These are phyloP conservation scores for Meles meles DNA, from an alignment of 2,113 vertebrate species.

Conservation along the genomic window DNA sequence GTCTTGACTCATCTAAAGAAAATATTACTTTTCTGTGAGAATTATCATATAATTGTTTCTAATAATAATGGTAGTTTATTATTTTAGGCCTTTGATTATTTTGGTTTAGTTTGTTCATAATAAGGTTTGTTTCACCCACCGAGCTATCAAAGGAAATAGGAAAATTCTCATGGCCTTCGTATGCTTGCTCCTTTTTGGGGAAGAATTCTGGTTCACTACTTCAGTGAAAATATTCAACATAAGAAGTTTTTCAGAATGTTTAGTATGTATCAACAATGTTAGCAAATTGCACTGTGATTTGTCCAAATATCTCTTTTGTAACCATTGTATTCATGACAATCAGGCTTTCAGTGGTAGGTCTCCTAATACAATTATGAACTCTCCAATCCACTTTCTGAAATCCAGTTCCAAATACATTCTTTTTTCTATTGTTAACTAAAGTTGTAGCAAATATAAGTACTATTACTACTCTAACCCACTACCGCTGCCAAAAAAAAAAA, in stretches of 20 bases:
- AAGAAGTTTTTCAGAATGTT: slow-evolving; percentile 11
- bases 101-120: neutral
- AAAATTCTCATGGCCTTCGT: neutral
- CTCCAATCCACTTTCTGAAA: neutral
- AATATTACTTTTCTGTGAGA: neutral
- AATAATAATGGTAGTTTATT: neutral
- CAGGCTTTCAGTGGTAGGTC: neutral
- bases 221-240: neutral
- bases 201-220: neutral
- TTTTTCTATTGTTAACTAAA: slow-evolving; percentile 4
- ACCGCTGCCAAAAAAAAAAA: neutral
- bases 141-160: neutral
- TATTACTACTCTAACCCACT: neutral
- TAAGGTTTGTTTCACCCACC: neutral
- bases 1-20: neutral
- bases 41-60: neutral
- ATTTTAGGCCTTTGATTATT: neutral
- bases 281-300: slow-evolving; percentile 23
- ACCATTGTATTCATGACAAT: neutral
- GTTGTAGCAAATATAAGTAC: neutral
- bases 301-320: slow-evolving; percentile 13
- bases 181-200: neutral
- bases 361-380: neutral
- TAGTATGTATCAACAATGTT: neutral
- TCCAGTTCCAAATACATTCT: neutral